Percentiles rank a stretch among this genome's conserved stretches.
Conservation (phyloP, 2,797 vertebrate species). For the Catharus ustulatus region DNA sequence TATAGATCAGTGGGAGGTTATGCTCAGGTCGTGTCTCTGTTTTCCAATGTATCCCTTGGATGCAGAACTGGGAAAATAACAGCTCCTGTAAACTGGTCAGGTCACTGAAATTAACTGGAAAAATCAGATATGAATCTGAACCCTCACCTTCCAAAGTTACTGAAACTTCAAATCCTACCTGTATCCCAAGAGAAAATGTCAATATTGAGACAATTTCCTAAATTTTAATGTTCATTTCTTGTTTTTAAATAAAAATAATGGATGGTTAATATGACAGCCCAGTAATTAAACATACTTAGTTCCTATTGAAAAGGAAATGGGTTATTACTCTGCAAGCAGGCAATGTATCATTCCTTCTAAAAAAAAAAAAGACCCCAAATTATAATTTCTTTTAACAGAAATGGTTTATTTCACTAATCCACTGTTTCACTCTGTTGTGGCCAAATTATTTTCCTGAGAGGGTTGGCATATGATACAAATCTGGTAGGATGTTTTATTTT, state of each 20-base stretch:
- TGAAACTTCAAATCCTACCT: not conserved
- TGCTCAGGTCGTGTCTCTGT: not conserved
- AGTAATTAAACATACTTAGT: constrained; percentile 62
- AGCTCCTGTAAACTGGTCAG: not conserved
- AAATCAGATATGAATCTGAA: not conserved
- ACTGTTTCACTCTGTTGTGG: constrained; percentile 22
- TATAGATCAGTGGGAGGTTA: constrained; percentile 3
- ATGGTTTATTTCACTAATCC: constrained; percentile 49
- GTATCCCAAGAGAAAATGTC: not conserved
- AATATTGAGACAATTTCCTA: constrained; percentile 25
- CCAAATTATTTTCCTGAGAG: constrained; percentile 44
- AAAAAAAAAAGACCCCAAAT: not conserved
- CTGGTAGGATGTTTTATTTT: constrained; percentile 41
- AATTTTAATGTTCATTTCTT: not conserved
- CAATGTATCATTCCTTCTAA: constrained; percentile 46
- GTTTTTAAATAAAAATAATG: constrained; percentile 60
- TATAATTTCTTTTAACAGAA: constrained; percentile 36
- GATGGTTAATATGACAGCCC: constrained; percentile 45
- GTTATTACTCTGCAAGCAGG: constrained; percentile 22
- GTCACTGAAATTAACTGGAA: constrained; percentile 3
- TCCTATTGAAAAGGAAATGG: constrained; percentile 68
- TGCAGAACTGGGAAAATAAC: constrained; percentile 1
- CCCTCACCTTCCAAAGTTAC: not conserved
- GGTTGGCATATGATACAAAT: constrained; percentile 26
- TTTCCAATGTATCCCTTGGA: not conserved